A percentile compares a stretch with the other conserved stretches of the same genome.
Evolutionary conservation across 2,888 invertebrate genomes (phyloP).

Genomic region (Pegoplata infirma): DNA sequence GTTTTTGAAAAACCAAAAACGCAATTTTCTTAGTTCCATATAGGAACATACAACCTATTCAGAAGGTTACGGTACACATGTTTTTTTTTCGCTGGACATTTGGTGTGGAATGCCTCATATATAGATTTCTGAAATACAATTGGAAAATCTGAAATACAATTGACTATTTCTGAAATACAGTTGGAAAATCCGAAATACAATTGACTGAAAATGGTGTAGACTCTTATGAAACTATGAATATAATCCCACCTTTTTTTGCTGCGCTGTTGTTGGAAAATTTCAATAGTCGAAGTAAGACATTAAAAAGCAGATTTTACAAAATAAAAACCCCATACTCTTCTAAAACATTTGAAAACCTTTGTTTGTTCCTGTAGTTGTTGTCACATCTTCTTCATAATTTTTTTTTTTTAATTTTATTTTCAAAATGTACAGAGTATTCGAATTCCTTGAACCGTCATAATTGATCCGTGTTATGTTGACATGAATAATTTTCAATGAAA

Average conservation of each 20-base stretch:
- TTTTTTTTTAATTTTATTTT: slow-evolving; percentile 14
- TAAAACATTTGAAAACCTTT: slow-evolving; percentile 25
- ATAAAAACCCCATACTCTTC: slow-evolving; percentile 25
- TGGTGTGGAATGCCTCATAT: too few species aligned
- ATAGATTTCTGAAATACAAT: too few species aligned
- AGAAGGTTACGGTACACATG: too few species aligned
- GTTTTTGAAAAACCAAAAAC: too few species aligned
- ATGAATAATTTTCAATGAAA: slow-evolving; percentile 77
- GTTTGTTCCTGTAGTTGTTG: slow-evolving; percentile 15
- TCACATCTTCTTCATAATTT: slow-evolving; percentile 31
- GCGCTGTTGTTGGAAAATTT: slow-evolving; percentile 19
- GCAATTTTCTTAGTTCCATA: too few species aligned
- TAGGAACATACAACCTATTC: too few species aligned
- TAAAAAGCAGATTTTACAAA: slow-evolving; percentile 29
- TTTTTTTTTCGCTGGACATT: too few species aligned
- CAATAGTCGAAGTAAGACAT: slow-evolving; percentile 18
- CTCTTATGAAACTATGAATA: slow-evolving; percentile 31
- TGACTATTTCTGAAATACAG: too few species aligned
- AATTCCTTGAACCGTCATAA: slow-evolving; percentile 77
- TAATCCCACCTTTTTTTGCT: slow-evolving; percentile 29
- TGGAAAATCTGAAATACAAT: too few species aligned
- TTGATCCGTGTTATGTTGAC: slow-evolving; percentile 78
- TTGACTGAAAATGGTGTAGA: too few species aligned
- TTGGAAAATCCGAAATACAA: too few species aligned
- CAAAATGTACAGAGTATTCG: slow-evolving; percentile 67